These are phyloP conservation scores for Oikopleura dioica DNA, from an alignment of 23 tunicate genomes.

Conservation along the genomic window DNA sequence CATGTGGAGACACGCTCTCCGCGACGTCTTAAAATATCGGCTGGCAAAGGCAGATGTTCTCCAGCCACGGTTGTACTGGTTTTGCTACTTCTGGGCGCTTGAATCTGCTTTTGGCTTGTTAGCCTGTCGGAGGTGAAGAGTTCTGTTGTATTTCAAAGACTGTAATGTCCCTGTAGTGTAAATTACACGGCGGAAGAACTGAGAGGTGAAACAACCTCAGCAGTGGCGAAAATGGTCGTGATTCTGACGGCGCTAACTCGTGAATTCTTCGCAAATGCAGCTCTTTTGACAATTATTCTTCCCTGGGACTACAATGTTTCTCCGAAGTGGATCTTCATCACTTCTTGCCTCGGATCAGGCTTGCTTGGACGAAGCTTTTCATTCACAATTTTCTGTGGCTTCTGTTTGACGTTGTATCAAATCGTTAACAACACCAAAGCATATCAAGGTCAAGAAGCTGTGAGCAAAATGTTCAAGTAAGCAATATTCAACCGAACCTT, in stretches of 20 bases:
- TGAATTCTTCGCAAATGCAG: background rate
- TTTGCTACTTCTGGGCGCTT: background rate
- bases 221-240: background rate
- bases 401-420: too few relatives aligned
- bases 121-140: background rate
- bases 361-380: too few relatives aligned
- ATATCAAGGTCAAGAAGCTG: too few relatives aligned
- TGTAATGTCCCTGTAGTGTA: too few relatives aligned
- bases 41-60: background rate
- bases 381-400: too few relatives aligned
- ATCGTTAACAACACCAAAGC: too few relatives aligned
- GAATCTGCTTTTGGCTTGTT: background rate
- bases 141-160: too few relatives aligned
- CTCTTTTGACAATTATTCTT: background rate
- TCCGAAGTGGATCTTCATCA: background rate
- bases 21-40: background rate
- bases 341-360: background rate
- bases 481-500: too few relatives aligned
- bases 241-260: background rate
- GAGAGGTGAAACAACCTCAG: background rate
- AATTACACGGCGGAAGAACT: background rate
- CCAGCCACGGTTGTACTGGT: background rate
- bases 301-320: background rate
- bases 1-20: background rate
- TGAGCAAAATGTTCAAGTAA: too few relatives aligned